Base-by-base conservation (phyloP, 1,140 invertebrate genomes). In the Drosophila novamexicana region DNA sequence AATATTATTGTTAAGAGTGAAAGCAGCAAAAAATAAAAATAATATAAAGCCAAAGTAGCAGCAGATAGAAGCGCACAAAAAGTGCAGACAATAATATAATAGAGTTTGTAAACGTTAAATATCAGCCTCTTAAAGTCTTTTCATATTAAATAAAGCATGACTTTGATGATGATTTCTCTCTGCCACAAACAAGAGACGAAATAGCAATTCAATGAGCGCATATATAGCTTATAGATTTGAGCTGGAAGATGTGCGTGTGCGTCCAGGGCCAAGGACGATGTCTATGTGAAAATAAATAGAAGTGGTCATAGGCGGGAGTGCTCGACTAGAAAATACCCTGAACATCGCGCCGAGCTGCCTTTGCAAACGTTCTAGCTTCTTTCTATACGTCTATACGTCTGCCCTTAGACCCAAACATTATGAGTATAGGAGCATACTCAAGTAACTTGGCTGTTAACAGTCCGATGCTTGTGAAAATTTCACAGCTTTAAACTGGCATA, bases 1-100 rank as follows among this genome's bases (percentile, higher is more conserved):
- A 88, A 82, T 88, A 88, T 86, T 88, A 88, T 86, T 82, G 67
- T 66, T 82, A 63, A 77, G 77, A 82, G 66, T 69, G 47, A 65
- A 75, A 75, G 59, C 56, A 59, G 54, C 45, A 53, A 16, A 52
- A 57, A 39, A 16, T 22, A 52, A 66, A 12, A 29, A 53, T 58
- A 76, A 53, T 22, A 57, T 40, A 14, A 18, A 65, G 42, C 37
- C 44, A 18, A 32, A 63, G 29, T 10, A 74, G 29, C 14, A 54
- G 52, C 0, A 47, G 54, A 42, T 49, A 59, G 36, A 45, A 62
- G 34, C n/a, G 22, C 40, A 64, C 49, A 59, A 44, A 59, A 49
- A 59, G 44, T 67, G 57, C 39, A 59, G 56, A 59, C 58, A 70
- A 58, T 75, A 65, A 71, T 57, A 47, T 54, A 73, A 73, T 59